Percentiles rank a stretch among this genome's conserved stretches.
These are phyloP conservation scores for Cataglyphis albicans DNA, from an alignment of 2,888 invertebrate genomes.

Conservation along the genomic window DNA sequence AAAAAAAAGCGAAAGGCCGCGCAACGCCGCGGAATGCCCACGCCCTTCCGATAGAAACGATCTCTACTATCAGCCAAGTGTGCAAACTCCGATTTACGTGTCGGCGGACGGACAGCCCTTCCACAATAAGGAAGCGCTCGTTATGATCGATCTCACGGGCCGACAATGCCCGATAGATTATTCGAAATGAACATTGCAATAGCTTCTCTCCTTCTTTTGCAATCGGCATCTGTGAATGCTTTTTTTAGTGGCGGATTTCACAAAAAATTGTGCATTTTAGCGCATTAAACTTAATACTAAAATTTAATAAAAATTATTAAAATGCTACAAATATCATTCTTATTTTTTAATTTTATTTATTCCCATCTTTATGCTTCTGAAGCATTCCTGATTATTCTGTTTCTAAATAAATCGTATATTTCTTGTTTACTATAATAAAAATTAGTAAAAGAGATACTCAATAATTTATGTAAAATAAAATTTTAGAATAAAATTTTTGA, in stretches of 20 bases:
- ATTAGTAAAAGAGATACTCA: background rate
- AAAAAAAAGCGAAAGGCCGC: conserved; percentile 36
- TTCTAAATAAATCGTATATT: background rate
- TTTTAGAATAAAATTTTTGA: no score
- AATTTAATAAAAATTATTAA: conserved; percentile 3
- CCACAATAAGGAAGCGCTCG: conserved; percentile 72
- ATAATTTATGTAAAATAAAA: no score
- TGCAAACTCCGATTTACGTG: conserved; percentile 70
- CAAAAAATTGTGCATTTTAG: background rate
- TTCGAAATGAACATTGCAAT: conserved; percentile 56
- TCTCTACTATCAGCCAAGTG: conserved; percentile 68
- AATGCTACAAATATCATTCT: background rate
- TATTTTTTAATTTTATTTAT: conserved; percentile 11
- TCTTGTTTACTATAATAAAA: conserved; percentile 1
- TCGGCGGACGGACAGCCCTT: conserved; percentile 68
- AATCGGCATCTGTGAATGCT: background rate
- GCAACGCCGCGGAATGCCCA: conserved; percentile 65
- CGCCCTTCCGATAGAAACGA: conserved; percentile 68
- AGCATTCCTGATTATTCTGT: background rate
- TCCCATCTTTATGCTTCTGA: background rate
- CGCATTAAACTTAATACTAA: background rate
- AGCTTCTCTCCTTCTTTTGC: conserved; percentile 15
- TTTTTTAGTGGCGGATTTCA: background rate
- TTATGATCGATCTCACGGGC: conserved; percentile 72
- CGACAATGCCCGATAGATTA: conserved; percentile 68